Percentiles rank a stretch among this genome's conserved stretches.
phyloP scores from a whole-genome alignment of 1,140 invertebrate genomes.

The Diabrotica undecimpunctata region DNA sequence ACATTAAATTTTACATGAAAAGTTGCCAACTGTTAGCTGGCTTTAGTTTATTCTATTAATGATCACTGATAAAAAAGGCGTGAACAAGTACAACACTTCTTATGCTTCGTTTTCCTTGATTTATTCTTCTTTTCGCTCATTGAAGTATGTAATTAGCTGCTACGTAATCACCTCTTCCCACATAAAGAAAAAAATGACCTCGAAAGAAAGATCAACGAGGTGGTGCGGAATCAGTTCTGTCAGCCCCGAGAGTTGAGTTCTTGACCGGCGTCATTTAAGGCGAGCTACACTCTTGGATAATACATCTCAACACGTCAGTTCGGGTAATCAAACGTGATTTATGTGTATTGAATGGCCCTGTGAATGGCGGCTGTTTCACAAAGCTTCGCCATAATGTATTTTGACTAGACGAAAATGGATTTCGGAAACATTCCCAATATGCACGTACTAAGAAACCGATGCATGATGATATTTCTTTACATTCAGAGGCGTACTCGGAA shows the following conservation, averaged over 20 bases:
- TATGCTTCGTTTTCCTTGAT: too few species aligned
- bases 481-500: background rate
- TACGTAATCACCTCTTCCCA: too few species aligned
- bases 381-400: slow-evolving; percentile 15
- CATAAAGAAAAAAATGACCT: too few species aligned
- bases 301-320: slow-evolving; percentile 9
- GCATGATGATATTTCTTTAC: background rate
- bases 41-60: too few species aligned
- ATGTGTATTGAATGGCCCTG: slow-evolving; percentile 12
- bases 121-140: too few species aligned
- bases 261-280: slow-evolving; percentile 6
- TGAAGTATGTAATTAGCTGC: too few species aligned
- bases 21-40: too few species aligned
- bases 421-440: slow-evolving; percentile 13
- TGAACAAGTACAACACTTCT: too few species aligned
- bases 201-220: background rate
- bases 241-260: background rate
- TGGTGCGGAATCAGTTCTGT: background rate
- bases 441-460: background rate
- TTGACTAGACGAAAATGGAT: slow-evolving; percentile 17
- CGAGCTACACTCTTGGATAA: background rate
- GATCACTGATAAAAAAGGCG: too few species aligned
- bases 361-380: slow-evolving; percentile 19
- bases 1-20: too few species aligned
- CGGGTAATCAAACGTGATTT: slow-evolving; percentile 20